Conservation (phyloP, 2,888 invertebrate genomes). For the Tinea pellionella region DNA sequence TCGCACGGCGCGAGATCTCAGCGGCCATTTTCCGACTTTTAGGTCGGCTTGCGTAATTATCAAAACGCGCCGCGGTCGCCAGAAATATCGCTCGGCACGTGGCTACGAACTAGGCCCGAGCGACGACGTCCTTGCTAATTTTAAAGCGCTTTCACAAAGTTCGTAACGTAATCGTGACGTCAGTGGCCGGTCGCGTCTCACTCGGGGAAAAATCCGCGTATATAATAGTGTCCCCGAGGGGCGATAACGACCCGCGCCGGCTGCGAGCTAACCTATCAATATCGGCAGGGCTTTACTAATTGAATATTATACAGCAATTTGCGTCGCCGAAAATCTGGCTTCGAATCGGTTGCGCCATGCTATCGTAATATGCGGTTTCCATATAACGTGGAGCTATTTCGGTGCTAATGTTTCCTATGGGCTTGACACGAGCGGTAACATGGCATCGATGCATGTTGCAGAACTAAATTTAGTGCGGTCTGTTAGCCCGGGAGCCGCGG, state of each 20-base stretch:
- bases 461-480: slow-evolving; percentile 44
- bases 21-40: slow-evolving; percentile 47
- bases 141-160: slow-evolving; percentile 63
- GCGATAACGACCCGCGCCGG: not conserved
- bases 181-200: not conserved
- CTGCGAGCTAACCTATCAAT: not conserved
- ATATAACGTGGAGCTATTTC: slow-evolving; percentile 46
- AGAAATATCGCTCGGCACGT: slow-evolving; percentile 24
- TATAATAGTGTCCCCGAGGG: no score
- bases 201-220: not conserved
- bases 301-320: slow-evolving; percentile 68
- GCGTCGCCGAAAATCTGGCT: slow-evolving; percentile 66
- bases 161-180: slow-evolving; percentile 28
- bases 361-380: slow-evolving; percentile 53
- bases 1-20: slow-evolving; percentile 42
- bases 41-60: slow-evolving; percentile 49
- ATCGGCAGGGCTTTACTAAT: slow-evolving; percentile 26
- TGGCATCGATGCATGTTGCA: slow-evolving; percentile 47
- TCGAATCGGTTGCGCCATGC: slow-evolving; percentile 22
- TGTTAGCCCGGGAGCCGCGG: slow-evolving; percentile 32
- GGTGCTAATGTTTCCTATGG: slow-evolving; percentile 59
- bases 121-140: slow-evolving; percentile 62
- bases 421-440: slow-evolving; percentile 33
- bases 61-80: slow-evolving; percentile 28
- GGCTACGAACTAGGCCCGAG: slow-evolving; percentile 26